Base-by-base conservation (phyloP, 2,797 vertebrate species). In the Botia almorhae region DNA sequence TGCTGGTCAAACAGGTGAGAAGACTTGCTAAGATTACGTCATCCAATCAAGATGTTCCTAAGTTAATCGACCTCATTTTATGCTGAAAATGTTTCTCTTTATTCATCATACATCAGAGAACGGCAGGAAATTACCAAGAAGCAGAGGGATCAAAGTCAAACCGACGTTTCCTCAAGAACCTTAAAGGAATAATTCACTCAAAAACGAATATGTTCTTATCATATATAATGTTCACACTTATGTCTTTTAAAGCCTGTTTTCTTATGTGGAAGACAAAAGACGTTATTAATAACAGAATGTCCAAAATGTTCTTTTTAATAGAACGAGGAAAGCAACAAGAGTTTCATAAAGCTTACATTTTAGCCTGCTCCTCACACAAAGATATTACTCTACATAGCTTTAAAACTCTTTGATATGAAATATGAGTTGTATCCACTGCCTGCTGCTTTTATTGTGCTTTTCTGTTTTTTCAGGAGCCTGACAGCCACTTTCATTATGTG, bases 131-230 rank as follows among this genome's bases (percentile, higher is more conserved):
- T 39, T 7, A 19, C 63, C 67, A 6, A 16, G 7, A 67, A 55
- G 23, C 13, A 13, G n/a, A 76, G 26, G 50, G 19, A 43, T 56
- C 33, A 76, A 76, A 76, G 50, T 76, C 46, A 50, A 63, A n/a
- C 2, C n/a, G 0, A 7, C 0, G 11, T 43, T 74, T 74, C 48
- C 51, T 23, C 12, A 16, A 51, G 3, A 51, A 26, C 21, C 13
- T 60, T 11, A 21, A 50, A 12, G 48, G 1, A 56, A 11, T 8
- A 55, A n/a, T n/a, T 8, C 1, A 21, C 19, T 19, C 19, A 21
- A 56, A 56, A 11, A 8, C 7, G n/a, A 11, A 56, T 21, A 7
- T 17, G 3, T 19, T 2, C n/a, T 21, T 50, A 10, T 56, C n/a
- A 56, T 56, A 11, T 56, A 56, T 8, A 56, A 10, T 11, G 21